Conservation (phyloP, 2,113 vertebrate species). For the Pseudorasbora parva region DNA sequence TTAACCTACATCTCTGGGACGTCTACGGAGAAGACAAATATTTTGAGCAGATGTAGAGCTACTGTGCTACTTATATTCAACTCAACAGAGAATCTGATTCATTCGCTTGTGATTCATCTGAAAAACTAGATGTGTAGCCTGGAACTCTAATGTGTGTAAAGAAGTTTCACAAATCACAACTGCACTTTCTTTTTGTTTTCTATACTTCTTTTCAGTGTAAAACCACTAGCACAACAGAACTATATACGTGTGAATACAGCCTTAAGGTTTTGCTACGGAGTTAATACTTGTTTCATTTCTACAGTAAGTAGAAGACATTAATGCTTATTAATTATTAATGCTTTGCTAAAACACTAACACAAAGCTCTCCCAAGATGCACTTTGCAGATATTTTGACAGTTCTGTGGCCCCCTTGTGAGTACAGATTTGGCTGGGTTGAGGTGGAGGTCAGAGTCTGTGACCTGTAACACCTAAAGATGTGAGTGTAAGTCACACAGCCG, state of each 20-base stretch:
- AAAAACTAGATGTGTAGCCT: neutral
- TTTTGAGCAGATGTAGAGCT: neutral
- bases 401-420: neutral
- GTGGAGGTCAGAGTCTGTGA: constrained; percentile 36
- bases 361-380: neutral
- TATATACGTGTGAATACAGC: neutral
- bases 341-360: constrained; percentile 11
- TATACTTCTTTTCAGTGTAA: neutral
- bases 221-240: neutral
- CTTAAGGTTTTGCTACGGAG: neutral
- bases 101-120: neutral
- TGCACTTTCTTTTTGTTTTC: neutral
- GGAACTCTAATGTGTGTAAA: neutral
- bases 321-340: constrained; percentile 38
- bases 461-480: constrained; percentile 26
- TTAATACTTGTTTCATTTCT: neutral
- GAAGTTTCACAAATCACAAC: neutral
- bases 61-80: neutral
- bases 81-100: constrained; percentile 3
- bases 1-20: neutral
- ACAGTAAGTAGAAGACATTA: neutral
- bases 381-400: constrained; percentile 28
- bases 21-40: neutral
- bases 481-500: constrained; percentile 14
- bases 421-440: neutral